phyloP scores from a whole-genome alignment of 2,797 vertebrate genomes.

The Falco biarmicus region DNA sequence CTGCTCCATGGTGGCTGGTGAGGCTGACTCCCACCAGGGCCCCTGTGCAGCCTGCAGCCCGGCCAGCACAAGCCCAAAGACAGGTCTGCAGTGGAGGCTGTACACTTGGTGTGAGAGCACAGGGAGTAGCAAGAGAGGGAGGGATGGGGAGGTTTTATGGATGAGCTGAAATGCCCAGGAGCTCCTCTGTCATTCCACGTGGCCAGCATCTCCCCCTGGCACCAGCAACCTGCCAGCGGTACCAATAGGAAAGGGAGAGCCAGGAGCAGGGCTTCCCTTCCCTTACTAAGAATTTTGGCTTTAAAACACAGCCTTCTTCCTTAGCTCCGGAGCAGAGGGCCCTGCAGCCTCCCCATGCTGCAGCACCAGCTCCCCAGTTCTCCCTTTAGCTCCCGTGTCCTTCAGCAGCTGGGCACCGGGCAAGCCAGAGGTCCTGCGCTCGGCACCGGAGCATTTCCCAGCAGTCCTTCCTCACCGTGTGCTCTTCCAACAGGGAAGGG shows the following conservation, averaged over 20 bases:
- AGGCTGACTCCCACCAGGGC: not conserved
- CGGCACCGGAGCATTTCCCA: not conserved
- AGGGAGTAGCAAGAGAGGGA: not conserved
- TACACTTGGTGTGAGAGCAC: not conserved
- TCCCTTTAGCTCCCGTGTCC: not conserved
- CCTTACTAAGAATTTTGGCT: not conserved
- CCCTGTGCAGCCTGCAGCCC: accelerated
- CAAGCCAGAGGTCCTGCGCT: not conserved
- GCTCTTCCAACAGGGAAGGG: not conserved
- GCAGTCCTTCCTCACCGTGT: not conserved
- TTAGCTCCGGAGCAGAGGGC: not conserved
- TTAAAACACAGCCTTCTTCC: not conserved
- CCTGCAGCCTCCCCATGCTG: not conserved
- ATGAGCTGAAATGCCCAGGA: not conserved
- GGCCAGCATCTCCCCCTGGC: not conserved
- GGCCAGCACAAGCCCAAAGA: not conserved
- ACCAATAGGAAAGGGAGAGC: not conserved
- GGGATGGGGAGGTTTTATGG: not conserved
- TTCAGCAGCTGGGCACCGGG: not conserved
- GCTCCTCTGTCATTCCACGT: not conserved
- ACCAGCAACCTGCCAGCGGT: not conserved
- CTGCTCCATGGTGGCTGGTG: accelerated
- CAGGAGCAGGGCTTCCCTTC: not conserved
- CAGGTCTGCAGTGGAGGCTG: not conserved
- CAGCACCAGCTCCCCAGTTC: not conserved